Conservation (phyloP, 2,888 invertebrate species). For the Hermaeophaga mercurialis region DNA sequence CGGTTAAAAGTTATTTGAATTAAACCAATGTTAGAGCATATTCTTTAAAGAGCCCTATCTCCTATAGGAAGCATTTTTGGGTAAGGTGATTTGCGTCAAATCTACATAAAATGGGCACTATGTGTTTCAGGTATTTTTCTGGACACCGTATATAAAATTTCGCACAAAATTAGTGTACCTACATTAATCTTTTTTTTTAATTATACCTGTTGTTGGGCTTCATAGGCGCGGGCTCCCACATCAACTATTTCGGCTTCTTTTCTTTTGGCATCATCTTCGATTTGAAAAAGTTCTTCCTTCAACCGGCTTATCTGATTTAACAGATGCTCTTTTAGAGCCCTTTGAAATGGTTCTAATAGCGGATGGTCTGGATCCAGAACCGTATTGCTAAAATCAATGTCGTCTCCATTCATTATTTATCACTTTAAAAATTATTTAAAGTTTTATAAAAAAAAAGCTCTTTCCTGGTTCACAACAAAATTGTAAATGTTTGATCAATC, state of each 20-base stretch:
- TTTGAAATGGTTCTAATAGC: conserved; percentile 46
- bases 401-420: not conserved
- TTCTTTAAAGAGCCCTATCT: too few species aligned
- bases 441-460: not conserved
- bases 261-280: conserved; percentile 59
- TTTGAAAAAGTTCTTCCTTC: conserved; percentile 68
- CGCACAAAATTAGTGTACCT: too few species aligned
- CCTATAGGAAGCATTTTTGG: too few species aligned
- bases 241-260: conserved; percentile 63
- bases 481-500: not conserved
- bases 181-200: too few species aligned
- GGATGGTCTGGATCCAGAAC: conserved; percentile 47
- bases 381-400: conserved; percentile 49
- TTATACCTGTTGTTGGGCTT: conserved; percentile 64
- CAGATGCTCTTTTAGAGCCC: conserved; percentile 46
- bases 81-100: too few species aligned
- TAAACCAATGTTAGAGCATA: too few species aligned
- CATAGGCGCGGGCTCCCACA: conserved; percentile 65
- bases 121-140: too few species aligned
- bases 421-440: not conserved
- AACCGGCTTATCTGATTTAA: conserved; percentile 63
- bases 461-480: not conserved
- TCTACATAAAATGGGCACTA: too few species aligned
- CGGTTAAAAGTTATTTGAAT: too few species aligned
- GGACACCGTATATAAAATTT: too few species aligned